Evolutionary conservation across 2,797 vertebrate genomes (phyloP).

Genomic region (Odontamblyopus rebecca): DNA sequence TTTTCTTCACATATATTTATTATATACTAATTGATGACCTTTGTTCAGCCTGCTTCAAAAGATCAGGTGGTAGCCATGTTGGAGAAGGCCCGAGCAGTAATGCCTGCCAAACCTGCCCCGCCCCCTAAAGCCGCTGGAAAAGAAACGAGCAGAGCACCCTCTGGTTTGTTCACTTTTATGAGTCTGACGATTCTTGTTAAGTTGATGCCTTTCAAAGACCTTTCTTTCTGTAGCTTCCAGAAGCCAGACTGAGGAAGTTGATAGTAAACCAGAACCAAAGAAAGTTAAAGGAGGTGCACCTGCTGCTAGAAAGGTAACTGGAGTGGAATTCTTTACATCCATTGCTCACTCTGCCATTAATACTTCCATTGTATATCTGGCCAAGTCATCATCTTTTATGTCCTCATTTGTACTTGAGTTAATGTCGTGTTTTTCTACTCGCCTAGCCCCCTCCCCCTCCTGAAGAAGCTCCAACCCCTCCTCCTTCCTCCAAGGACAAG

Average conservation of each 20-base stretch:
- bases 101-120: constrained; percentile 89
- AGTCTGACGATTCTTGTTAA: neutral
- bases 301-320: constrained; percentile 87
- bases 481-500: constrained; percentile 67
- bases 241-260: constrained; percentile 80
- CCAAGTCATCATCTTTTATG: neutral
- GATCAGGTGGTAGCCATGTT: constrained; percentile 92
- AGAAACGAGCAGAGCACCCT: constrained; percentile 64
- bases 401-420: constrained; percentile 9
- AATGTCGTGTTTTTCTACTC: constrained; percentile 50
- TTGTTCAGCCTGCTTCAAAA: constrained; percentile 89
- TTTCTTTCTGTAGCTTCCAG: constrained; percentile 58
- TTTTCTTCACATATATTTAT: neutral
- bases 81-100: constrained; percentile 91
- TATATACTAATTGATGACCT: neutral
- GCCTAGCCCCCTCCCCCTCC: constrained; percentile 63
- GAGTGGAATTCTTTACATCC: neutral
- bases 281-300: constrained; percentile 83
- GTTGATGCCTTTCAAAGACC: neutral
- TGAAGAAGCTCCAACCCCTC: constrained; percentile 50
- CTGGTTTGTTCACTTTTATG: constrained; percentile 48
- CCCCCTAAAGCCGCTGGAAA: constrained; percentile 76
- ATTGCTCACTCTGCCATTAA: neutral
- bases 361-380: neutral
- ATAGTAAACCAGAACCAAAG: constrained; percentile 87